Conservation (phyloP, 2,888 invertebrate genomes). For the Periphyllus acericola region DNA sequence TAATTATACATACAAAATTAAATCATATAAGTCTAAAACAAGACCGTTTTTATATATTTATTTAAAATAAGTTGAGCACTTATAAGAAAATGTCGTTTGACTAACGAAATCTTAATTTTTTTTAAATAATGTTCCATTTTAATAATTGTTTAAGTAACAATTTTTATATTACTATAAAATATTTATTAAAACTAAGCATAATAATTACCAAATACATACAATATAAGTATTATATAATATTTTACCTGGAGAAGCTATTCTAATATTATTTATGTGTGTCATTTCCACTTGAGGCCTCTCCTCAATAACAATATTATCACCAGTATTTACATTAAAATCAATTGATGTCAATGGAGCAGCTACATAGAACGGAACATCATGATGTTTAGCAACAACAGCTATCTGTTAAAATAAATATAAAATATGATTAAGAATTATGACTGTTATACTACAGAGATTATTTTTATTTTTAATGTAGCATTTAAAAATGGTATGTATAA, state of each 20-base stretch:
- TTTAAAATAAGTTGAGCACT: background rate
- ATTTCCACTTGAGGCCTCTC: slow-evolving; percentile 91
- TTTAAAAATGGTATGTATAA: background rate
- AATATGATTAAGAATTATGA: slow-evolving; percentile 26
- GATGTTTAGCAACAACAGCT: slow-evolving; percentile 90
- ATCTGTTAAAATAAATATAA: slow-evolving; percentile 70
- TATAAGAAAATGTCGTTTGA: slow-evolving; percentile 32
- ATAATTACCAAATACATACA: background rate
- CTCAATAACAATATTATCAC: slow-evolving; percentile 91
- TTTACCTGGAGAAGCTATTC: slow-evolving; percentile 87
- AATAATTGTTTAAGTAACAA: background rate
- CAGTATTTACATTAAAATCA: slow-evolving; percentile 81
- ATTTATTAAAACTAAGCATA: background rate
- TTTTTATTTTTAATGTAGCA: background rate
- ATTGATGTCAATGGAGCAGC: slow-evolving; percentile 94
- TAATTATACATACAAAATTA: no score
- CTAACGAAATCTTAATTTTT: slow-evolving; percentile 12
- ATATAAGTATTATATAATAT: background rate
- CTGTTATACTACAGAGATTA: no score
- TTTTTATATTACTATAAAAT: background rate
- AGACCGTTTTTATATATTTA: no score
- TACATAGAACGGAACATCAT: slow-evolving; percentile 93
- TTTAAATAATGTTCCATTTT: no score
- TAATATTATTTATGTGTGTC: slow-evolving; percentile 86
- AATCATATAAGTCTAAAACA: no score